Percentiles rank a stretch among this genome's conserved stretches.
Evolutionary conservation across 2,888 invertebrate species (phyloP).

Genomic region (Caenorhabditis sp.): DNA sequence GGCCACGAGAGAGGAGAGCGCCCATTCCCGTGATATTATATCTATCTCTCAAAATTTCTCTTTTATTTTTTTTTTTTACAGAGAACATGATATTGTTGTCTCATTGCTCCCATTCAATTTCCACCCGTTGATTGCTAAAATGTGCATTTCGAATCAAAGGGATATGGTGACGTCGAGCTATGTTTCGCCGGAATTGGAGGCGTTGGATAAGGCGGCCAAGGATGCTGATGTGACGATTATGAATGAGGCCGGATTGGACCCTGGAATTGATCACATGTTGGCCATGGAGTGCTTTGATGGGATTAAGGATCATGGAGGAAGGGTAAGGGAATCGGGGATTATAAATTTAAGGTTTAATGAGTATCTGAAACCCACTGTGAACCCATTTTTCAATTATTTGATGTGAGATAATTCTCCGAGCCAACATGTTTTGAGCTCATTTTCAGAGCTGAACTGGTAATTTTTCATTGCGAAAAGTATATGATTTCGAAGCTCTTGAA

Average conservation of each 20-base stretch:
- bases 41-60: slow-evolving; percentile 3
- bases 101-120: slow-evolving; percentile 88
- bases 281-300: slow-evolving; percentile 97
- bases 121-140: slow-evolving; percentile 84
- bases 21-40: not conserved
- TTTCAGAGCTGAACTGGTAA: too few relatives aligned
- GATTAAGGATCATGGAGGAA: slow-evolving; percentile 83
- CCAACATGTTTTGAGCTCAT: too few relatives aligned
- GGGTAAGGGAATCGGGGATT: slow-evolving; percentile 72
- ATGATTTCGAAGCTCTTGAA: too few relatives aligned
- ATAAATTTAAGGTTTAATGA: too few relatives aligned
- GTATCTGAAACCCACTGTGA: too few relatives aligned
- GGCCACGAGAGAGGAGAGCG: slow-evolving; percentile 16
- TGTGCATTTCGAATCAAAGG: slow-evolving; percentile 84
- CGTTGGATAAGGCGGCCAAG: slow-evolving; percentile 76
- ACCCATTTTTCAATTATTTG: too few relatives aligned
- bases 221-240: slow-evolving; percentile 89
- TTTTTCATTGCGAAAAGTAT: too few relatives aligned
- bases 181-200: slow-evolving; percentile 83
- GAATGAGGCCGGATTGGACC: slow-evolving; percentile 96
- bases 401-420: too few relatives aligned
- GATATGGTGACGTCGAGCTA: slow-evolving; percentile 98
- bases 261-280: slow-evolving; percentile 95
- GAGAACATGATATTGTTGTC: slow-evolving; percentile 75
- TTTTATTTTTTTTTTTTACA: slow-evolving; percentile 50